Evolutionary conservation across 2,113 vertebrate genomes (phyloP).

Genomic region (Lycocorax pyrrhopterus): DNA sequence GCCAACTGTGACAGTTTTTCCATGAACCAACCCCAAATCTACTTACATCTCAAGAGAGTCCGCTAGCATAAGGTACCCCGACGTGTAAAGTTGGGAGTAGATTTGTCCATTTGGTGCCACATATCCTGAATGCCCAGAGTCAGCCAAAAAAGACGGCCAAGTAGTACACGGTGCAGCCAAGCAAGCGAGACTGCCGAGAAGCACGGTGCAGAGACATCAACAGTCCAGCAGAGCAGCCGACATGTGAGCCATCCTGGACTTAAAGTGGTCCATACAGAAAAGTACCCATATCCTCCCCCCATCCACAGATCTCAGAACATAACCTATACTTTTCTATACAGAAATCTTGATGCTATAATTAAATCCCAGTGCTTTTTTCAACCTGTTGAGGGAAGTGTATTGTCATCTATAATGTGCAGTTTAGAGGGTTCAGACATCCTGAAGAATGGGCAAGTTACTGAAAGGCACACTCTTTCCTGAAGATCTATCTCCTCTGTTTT

Average conservation of each 20-base stretch:
- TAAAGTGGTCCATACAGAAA: neutral
- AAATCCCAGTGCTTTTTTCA: neutral
- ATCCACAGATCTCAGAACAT: neutral
- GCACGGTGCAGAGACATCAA: neutral
- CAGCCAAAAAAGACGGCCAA: neutral
- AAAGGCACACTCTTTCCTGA: neutral
- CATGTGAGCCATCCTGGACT: neutral
- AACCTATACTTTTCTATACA: neutral
- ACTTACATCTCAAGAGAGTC: neutral
- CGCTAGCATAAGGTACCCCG: accelerated
- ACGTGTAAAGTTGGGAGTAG: accelerated
- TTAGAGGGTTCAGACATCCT: neutral
- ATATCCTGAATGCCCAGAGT: neutral
- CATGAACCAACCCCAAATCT: neutral
- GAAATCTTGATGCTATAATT: neutral
- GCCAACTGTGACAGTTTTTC: neutral
- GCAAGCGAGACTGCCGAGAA: neutral
- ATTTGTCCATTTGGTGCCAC: neutral
- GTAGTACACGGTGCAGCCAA: neutral
- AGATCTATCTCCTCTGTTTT: neutral
- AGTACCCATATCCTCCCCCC: neutral
- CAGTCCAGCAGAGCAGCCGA: neutral
- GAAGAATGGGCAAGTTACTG: neutral
- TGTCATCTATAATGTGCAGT: neutral
- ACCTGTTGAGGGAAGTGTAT: neutral